These are phyloP conservation scores for Lonchura striata DNA, from an alignment of 2,113 vertebrate species.

Conservation along the genomic window DNA sequence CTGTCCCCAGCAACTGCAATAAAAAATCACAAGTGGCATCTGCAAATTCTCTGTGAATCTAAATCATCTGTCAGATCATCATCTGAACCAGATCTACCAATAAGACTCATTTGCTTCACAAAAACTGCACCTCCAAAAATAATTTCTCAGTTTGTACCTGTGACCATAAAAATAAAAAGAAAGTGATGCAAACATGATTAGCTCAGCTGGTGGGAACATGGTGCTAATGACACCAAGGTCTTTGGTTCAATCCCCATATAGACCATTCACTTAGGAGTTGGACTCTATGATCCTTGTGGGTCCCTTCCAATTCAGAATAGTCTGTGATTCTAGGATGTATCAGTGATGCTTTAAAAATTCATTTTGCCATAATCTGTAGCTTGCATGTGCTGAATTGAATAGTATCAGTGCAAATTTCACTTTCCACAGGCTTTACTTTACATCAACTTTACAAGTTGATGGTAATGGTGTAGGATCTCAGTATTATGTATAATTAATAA, in stretches of 20 bases:
- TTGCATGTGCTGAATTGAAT: too few relatives aligned
- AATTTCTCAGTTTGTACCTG: neutral
- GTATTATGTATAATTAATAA: neutral
- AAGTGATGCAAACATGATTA: neutral
- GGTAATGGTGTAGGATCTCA: neutral
- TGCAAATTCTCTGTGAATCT: neutral
- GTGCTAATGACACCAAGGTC: neutral
- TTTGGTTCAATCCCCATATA: neutral
- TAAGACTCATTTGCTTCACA: neutral
- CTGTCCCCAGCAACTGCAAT: neutral
- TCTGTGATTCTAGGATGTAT: neutral
- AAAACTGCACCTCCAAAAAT: neutral
- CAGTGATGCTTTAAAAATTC: neutral
- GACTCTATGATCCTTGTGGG: neutral
- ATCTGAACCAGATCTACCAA: neutral
- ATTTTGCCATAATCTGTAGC: neutral
- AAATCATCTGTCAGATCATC: neutral
- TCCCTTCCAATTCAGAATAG: neutral
- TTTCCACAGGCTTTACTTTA: neutral
- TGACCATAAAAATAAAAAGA: neutral
- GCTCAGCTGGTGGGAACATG: neutral
- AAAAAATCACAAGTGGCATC: neutral
- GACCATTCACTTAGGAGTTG: neutral
- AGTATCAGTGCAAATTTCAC: neutral
- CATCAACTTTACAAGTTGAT: neutral